These are phyloP conservation scores for Myanophis thanlyinensis DNA, from an alignment of 2,113 vertebrate species.

Conservation along the genomic window DNA sequence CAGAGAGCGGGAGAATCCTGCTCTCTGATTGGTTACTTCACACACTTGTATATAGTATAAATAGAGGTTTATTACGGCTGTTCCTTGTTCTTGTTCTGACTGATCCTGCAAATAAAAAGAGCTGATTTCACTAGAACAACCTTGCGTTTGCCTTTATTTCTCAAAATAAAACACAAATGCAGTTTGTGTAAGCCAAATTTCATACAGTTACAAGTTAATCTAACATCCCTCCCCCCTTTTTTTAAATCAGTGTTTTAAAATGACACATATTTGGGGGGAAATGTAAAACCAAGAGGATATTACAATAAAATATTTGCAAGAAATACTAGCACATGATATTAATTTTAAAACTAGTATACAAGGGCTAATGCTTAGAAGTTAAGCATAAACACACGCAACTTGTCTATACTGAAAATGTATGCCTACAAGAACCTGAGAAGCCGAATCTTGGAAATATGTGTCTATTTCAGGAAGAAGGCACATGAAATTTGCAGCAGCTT, in stretches of 20 bases:
- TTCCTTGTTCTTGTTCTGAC: too few relatives aligned
- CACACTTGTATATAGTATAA: too few relatives aligned
- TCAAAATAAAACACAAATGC: too few relatives aligned
- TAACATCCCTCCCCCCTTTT: rapidly evolving
- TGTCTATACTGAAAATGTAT: not conserved
- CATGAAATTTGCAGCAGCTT: not conserved
- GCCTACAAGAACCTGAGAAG: not conserved
- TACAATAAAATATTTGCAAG: not conserved
- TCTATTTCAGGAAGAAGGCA: not conserved
- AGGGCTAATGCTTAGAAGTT: not conserved
- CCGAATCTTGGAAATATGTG: not conserved
- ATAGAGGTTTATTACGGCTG: too few relatives aligned
- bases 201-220: not conserved
- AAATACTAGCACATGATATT: not conserved
- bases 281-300: not conserved
- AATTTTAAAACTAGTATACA: not conserved
- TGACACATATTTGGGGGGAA: not conserved
- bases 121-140: too few relatives aligned
- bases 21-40: too few relatives aligned
- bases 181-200: not conserved
- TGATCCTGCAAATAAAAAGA: too few relatives aligned
- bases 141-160: too few relatives aligned
- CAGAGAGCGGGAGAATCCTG: too few relatives aligned
- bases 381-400: not conserved
- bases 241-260: not conserved